Evolutionary conservation across 2,113 vertebrate genomes (phyloP).

Genomic region (Scortum barcoo): DNA sequence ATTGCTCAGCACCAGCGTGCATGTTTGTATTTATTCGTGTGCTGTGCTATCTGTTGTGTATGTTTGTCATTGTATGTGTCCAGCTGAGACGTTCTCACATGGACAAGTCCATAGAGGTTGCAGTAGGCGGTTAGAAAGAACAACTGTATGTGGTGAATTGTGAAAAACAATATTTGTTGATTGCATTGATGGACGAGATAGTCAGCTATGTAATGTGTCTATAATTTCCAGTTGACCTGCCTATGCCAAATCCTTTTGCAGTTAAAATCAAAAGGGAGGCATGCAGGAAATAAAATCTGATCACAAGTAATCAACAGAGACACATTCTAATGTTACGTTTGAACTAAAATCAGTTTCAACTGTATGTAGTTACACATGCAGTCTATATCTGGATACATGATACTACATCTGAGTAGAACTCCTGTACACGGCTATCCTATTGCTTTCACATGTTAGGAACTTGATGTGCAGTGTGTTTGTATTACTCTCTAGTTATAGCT

Average conservation of each 20-base stretch:
- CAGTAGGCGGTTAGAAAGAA: neutral
- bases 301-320: constrained; percentile 16
- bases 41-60: constrained; percentile 14
- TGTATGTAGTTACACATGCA: constrained; percentile 4
- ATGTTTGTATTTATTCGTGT: constrained; percentile 30
- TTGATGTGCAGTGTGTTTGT: constrained; percentile 49
- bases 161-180: neutral
- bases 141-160: neutral
- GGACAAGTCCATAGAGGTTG: neutral
- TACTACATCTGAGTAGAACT: constrained; percentile 14
- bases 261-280: constrained; percentile 23
- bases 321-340: neutral
- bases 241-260: neutral
- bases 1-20: constrained; percentile 29
- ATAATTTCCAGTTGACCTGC: constrained; percentile 9
- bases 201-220: neutral
- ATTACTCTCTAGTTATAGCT: constrained; percentile 61
- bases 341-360: constrained; percentile 39
- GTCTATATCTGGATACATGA: constrained; percentile 38
- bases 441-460: constrained; percentile 63
- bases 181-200: neutral
- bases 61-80: constrained; percentile 1
- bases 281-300: constrained; percentile 32
- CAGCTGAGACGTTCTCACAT: neutral
- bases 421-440: constrained; percentile 32